These are phyloP conservation scores for Coregonus sp. DNA, from an alignment of 2,797 vertebrate species.

Conservation along the genomic window DNA sequence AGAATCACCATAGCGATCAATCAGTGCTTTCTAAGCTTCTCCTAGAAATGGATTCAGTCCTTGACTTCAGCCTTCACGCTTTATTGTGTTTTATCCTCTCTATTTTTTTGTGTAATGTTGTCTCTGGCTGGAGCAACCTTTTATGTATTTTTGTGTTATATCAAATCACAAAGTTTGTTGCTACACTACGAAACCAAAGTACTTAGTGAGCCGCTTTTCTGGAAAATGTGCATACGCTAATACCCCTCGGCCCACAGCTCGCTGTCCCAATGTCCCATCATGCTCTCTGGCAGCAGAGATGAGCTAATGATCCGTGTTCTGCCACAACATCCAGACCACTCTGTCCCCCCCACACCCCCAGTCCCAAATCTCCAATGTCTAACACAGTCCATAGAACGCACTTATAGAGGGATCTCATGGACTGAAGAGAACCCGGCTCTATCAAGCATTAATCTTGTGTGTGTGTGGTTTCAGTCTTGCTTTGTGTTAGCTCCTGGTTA, in stretches of 20 bases:
- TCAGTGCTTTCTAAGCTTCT: not conserved
- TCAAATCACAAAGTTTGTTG: not conserved
- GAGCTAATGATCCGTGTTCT: constrained; percentile 43
- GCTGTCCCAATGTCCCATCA: constrained; percentile 6
- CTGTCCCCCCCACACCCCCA: constrained; percentile 10
- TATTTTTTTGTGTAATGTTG: too few species aligned
- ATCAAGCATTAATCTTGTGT: constrained; percentile 6
- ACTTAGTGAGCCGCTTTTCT: too few species aligned
- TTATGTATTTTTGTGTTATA: too few species aligned
- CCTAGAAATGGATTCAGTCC: too few species aligned
- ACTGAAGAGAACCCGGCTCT: not conserved
- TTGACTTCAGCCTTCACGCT: too few species aligned
- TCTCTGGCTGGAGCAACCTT: too few species aligned
- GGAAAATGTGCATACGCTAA: not conserved
- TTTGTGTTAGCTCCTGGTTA: not conserved
- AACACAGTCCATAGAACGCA: constrained; percentile 2
- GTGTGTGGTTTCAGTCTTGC: not conserved
- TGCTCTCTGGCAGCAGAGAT: constrained; percentile 28
- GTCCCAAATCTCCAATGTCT: constrained; percentile 25
- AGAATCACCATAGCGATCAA: not conserved
- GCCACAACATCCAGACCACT: constrained; percentile 14
- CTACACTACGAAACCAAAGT: not conserved
- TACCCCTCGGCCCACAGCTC: not conserved
- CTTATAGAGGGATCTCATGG: constrained; percentile 8
- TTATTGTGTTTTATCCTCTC: too few species aligned